Evolutionary conservation across 2,888 invertebrate genomes (phyloP).

Genomic region (Cyrtodaria siliqua): DNA sequence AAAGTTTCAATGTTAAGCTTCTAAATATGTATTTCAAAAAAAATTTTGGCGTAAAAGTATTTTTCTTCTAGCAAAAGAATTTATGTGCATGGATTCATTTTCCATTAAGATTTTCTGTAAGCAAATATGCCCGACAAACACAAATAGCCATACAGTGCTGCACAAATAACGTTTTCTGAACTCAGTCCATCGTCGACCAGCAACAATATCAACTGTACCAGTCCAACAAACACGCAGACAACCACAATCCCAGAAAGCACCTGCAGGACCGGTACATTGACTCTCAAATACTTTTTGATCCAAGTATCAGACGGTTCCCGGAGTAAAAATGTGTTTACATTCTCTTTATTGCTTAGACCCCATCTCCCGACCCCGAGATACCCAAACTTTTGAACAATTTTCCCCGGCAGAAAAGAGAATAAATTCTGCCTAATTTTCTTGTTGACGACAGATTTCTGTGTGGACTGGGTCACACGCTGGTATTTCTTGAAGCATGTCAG

Average conservation of each 20-base stretch:
- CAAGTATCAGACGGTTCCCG: slow-evolving; percentile 14
- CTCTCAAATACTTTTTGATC: background rate
- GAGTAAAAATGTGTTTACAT: slow-evolving; percentile 17
- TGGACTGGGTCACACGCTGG: slow-evolving; percentile 46
- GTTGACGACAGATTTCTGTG: slow-evolving; percentile 55
- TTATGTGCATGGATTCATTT: too few species aligned
- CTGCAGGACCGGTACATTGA: slow-evolving; percentile 8
- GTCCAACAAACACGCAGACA: slow-evolving; percentile 31
- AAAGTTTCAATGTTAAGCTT: too few species aligned
- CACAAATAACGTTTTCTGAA: slow-evolving; percentile 42
- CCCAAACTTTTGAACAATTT: slow-evolving; percentile 39
- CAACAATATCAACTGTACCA: slow-evolving; percentile 27
- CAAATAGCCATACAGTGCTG: slow-evolving; percentile 48
- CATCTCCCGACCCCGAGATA: slow-evolving; percentile 34
- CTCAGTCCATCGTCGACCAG: slow-evolving; percentile 13
- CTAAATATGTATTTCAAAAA: too few species aligned
- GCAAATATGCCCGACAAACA: slow-evolving; percentile 64
- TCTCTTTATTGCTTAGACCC: slow-evolving; percentile 22
- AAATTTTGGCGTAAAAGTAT: too few species aligned
- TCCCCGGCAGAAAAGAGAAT: slow-evolving; percentile 60
- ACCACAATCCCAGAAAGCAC: slow-evolving; percentile 19
- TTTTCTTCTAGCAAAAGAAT: too few species aligned
- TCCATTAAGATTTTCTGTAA: slow-evolving; percentile 43
- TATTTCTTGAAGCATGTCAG: slow-evolving; percentile 68
- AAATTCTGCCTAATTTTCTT: slow-evolving; percentile 52